These are phyloP conservation scores for Corythaixoides concolor DNA, from an alignment of 2,113 vertebrate species.

Conservation along the genomic window DNA sequence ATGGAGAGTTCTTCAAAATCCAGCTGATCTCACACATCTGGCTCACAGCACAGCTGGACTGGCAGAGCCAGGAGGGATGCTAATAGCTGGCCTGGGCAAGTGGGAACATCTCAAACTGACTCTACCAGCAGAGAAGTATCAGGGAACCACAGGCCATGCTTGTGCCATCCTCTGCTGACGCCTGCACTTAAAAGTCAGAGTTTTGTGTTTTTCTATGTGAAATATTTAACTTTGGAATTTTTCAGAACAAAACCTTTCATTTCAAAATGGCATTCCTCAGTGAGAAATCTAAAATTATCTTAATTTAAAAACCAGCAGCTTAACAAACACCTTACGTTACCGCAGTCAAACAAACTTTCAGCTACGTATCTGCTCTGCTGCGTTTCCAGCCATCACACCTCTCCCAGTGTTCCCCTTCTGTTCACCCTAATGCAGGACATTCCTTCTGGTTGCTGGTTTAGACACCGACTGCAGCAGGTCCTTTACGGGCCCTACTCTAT, in stretches of 20 bases:
- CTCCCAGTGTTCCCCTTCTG: background rate
- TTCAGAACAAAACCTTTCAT: background rate
- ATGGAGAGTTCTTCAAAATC: background rate
- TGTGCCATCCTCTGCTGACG: background rate
- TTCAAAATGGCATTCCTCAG: background rate
- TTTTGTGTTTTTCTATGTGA: background rate
- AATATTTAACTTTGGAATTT: background rate
- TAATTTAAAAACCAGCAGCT: background rate
- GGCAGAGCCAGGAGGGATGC: background rate
- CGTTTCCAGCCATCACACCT: background rate
- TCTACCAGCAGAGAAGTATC: background rate
- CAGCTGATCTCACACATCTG: background rate
- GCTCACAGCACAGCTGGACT: background rate
- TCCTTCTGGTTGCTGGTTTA: background rate
- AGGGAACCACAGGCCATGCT: background rate
- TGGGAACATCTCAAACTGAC: background rate
- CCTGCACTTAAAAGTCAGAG: background rate
- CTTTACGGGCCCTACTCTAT: background rate
- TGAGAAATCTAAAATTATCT: background rate
- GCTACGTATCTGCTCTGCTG: fast-evolving
- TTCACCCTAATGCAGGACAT: background rate
- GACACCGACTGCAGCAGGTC: background rate
- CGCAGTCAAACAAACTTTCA: background rate
- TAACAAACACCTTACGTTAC: background rate
- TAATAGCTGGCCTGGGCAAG: background rate